Base-by-base conservation (phyloP, 64 coral and sea anemone species). In the Stichodactyla helianthus region DNA sequence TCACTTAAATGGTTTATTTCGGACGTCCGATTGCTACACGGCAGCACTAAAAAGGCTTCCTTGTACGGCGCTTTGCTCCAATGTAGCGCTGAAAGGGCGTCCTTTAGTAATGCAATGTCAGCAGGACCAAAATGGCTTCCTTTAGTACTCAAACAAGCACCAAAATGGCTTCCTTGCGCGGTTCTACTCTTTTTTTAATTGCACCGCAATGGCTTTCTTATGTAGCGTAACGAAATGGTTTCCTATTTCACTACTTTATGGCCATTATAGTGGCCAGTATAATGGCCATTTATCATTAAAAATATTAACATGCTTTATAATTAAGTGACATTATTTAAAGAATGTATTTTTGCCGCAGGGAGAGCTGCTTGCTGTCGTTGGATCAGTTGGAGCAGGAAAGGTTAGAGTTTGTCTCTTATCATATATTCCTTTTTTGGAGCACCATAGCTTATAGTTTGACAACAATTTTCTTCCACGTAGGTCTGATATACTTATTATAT, bases 321-420 rank as follows among this genome's bases (percentile, higher is more conserved):
- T 44, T 44, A 58, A 58, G n/a, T 68, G 0, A 23, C 1, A 68
- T 31, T 31, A n/a, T 74, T 1, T 74, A 27, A 74, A 23, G 25
- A 74, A 79, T 59, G 59, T 9, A 78, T 79, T 31, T 64, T 84
- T 50, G 54, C 20, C 5, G 5, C 53, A 95, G 93, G 93, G 93
- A 26, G 90, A 92, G 61, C 79, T 95, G 9, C 65, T 95, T 22
- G 93, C 90, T 81, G 68, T 95, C 25, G 89, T 95, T 55, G 93
- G 93, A 79, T 82, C 87, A 44, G 93, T 95, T 83, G 93, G 93
- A 50, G 86, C 93, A 63, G 93, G 93, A 54, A 95, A 95, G 90
- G 93, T 95, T 31, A 27, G 62, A 22, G 4, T 65, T 65, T 7
- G 18, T 65, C 9, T 8, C 18, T 65, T 9, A 65, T 6, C 19